Conservation (phyloP, 1,140 invertebrate genomes). For the Pogonomyrmex barbatus region DNA sequence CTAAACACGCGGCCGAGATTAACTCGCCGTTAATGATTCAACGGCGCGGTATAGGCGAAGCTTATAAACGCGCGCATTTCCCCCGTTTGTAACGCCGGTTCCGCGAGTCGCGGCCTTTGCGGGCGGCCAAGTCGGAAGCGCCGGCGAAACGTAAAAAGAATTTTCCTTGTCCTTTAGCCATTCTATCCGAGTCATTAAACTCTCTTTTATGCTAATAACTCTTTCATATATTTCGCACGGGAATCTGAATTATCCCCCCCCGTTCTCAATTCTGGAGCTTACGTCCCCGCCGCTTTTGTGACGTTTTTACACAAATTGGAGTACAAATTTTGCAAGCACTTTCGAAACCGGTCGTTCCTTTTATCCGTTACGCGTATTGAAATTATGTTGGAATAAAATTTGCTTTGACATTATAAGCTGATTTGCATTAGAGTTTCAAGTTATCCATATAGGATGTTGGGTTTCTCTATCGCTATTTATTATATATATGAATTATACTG, state of each 20-base stretch:
- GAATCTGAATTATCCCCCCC: not conserved
- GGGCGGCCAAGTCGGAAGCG: not conserved
- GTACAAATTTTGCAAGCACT: not conserved
- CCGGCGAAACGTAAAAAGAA: not conserved
- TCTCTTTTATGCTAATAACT: not conserved
- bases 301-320: not conserved
- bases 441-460: conserved; percentile 5
- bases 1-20: conserved; percentile 60
- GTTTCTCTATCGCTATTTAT: conserved; percentile 37
- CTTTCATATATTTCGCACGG: not conserved
- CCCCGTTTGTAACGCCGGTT: not conserved
- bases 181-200: too few relatives aligned
- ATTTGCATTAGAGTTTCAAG: conserved; percentile 22
- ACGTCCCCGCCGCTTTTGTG: not conserved
- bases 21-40: conserved; percentile 61
- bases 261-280: not conserved
- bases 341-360: conserved; percentile 7
- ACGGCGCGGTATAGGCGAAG: conserved; percentile 16
- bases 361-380: conserved; percentile 13
- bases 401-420: conserved; percentile 45
- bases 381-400: conserved; percentile 49
- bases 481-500: not conserved
- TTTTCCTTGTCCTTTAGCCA: not conserved
- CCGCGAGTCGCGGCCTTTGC: not conserved
- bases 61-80: conserved; percentile 20